Evolutionary conservation across 1,140 invertebrate genomes (phyloP).

Genomic region (Heliconius hewitsoni): DNA sequence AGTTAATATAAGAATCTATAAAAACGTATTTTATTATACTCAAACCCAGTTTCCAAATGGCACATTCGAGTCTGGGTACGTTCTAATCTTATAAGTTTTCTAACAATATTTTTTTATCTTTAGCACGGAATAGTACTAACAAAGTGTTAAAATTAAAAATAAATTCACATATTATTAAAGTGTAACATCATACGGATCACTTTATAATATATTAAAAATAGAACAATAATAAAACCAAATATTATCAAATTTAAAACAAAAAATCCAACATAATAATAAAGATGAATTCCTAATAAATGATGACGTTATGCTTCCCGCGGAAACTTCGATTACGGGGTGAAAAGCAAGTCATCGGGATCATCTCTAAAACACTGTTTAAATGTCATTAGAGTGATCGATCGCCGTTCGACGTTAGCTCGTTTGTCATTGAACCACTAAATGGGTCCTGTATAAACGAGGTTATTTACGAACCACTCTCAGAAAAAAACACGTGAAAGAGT

Average conservation of each 20-base stretch:
- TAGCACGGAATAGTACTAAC: no score
- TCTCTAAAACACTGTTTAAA: slow-evolving; percentile 62
- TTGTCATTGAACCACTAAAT: slow-evolving; percentile 71
- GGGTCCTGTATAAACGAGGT: slow-evolving; percentile 60
- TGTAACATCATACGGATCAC: no score
- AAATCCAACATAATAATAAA: background rate
- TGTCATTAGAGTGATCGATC: slow-evolving; percentile 70
- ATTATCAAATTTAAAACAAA: background rate
- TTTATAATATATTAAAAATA: no score
- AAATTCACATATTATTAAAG: no score
- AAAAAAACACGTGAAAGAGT: slow-evolving; percentile 60
- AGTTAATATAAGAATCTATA: no score
- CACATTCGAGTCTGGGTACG: no score
- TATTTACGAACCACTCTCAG: slow-evolving; percentile 64
- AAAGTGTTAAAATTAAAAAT: no score
- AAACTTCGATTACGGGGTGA: slow-evolving; percentile 33
- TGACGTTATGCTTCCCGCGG: slow-evolving; percentile 30
- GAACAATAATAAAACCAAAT: no score
- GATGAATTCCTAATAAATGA: slow-evolving; percentile 28
- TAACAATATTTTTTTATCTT: no score
- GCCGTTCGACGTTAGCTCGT: slow-evolving; percentile 55
- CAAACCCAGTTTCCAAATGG: no score
- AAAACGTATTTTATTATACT: no score
- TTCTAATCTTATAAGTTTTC: no score
- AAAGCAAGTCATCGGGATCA: slow-evolving; percentile 54